Base-by-base conservation (phyloP, 64 coral and sea anemone species). In the Montipora capricornis region DNA sequence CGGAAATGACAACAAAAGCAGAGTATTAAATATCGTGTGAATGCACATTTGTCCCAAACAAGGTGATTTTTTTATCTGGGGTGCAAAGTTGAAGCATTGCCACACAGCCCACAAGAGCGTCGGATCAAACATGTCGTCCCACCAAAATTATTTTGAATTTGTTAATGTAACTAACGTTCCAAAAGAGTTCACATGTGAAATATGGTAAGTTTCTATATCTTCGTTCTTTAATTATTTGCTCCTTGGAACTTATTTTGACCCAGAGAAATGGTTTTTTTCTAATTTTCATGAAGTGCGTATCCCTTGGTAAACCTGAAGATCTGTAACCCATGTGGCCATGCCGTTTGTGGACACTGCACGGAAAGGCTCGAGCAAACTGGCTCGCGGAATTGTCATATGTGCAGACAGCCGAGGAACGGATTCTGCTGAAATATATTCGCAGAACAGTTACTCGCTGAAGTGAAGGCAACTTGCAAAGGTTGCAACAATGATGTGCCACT, bases 391-490 rank as follows among this genome's bases (percentile, higher is more conserved):
- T 76, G 74, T 45, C 74, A 76, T 11, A 76, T 76, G 74, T 76
- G 74, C 44, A 37, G 74, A 44, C 29, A 76, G 37, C 29, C 29
- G 8, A 76, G 74, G 74, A 44, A 10, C 29, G 29, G 74, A 8
- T 76, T 76, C 44, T 76, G 74, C 29, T 44, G 74, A 44, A 76
- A 76, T 45, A 76, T 76, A 9, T 76, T 76, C 11, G 74, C 74
- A 8, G 74, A 76, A 47, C 37, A 76, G 3, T 44, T 76, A 45
- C 24, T 76, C 0, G 74, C 12, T 9, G 14, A 15, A 46, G 37
- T 76, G 14, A 44, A 76, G 29, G 74, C 74, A 45, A 76, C 22
- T 15, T 76, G 74, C 5, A 76, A 6, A 15, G 74, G 74, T 15
- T 76, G 74, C 44, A 76, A 44, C 24, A 20, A 74, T 26, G 71